Percentiles rank a stretch among this genome's conserved stretches.
Evolutionary conservation across 64 coral and sea anemone species (phyloP).

Genomic region (Montipora foliosa): DNA sequence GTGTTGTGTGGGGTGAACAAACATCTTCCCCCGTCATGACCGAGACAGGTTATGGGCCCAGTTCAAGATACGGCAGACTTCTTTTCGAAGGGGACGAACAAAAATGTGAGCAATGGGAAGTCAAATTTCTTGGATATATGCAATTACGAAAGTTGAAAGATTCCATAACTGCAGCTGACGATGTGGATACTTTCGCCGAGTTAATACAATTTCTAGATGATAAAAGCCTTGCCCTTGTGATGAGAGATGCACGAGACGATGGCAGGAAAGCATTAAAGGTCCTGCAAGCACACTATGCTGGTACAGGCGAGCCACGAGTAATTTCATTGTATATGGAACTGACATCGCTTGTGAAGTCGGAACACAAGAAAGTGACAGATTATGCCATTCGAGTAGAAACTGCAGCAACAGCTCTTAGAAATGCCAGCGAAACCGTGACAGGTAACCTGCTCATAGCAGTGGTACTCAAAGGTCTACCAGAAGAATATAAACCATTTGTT

Average conservation of each 20-base stretch:
- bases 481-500: conserved; percentile 35
- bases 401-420: conserved; percentile 22
- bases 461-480: background rate
- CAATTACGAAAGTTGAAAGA: too few relatives aligned
- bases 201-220: background rate
- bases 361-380: too few relatives aligned
- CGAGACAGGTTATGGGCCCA: background rate
- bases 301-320: background rate
- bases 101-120: background rate
- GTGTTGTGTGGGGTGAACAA: too few relatives aligned
- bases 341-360: background rate
- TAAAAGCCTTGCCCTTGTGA: conserved; percentile 26
- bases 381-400: background rate
- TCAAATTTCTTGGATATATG: background rate
- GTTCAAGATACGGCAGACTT: background rate
- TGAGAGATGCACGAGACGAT: conserved; percentile 27
- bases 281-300: conserved; percentile 3
- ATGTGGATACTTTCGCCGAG: background rate
- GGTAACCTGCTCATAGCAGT: conserved; percentile 28
- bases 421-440: conserved; percentile 35
- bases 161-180: too few relatives aligned
- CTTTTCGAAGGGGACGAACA: background rate
- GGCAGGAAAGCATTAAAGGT: conserved; percentile 14
- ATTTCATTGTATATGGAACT: conserved; percentile 32
- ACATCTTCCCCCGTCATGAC: background rate